Conservation (phyloP, 2,113 vertebrate genomes). For the Diglossa brunneiventris region DNA sequence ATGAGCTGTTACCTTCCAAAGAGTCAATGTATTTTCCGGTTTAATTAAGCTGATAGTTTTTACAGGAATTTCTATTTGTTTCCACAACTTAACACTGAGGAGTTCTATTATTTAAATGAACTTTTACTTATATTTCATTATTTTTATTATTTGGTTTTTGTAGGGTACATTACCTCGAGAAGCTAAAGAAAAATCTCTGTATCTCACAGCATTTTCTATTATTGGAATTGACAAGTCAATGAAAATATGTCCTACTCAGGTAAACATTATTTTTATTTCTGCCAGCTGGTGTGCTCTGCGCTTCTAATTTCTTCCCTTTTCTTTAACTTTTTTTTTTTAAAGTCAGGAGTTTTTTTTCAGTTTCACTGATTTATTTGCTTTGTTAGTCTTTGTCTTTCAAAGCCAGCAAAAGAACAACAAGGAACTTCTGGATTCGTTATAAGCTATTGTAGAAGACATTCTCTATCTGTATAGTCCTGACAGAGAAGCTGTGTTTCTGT, state of each 20-base stretch:
- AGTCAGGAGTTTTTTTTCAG: background rate
- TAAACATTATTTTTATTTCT: constrained; percentile 47
- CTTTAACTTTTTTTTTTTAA: background rate
- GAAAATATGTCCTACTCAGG: constrained; percentile 72
- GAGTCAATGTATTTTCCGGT: background rate
- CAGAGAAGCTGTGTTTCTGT: background rate
- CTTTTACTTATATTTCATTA: background rate
- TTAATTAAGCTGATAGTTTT: background rate
- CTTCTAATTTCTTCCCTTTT: background rate
- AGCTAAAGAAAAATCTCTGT: constrained; percentile 75
- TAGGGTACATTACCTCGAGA: constrained; percentile 71
- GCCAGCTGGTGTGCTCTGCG: accelerated
- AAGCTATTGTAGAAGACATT: background rate
- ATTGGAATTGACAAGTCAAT: constrained; percentile 80
- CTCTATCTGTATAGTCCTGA: accelerated
- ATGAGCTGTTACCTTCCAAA: background rate
- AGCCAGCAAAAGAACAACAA: background rate
- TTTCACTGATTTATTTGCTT: background rate
- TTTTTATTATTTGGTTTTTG: background rate
- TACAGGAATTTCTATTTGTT: background rate
- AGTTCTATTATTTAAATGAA: background rate
- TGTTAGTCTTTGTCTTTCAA: background rate
- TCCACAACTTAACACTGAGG: background rate
- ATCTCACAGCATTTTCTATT: constrained; percentile 85
- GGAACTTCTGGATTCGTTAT: background rate